Percentiles rank a stretch among this genome's conserved stretches.
Evolutionary conservation across 2,888 invertebrate genomes (phyloP).

Genomic region (Bembecia ichneumoniformis): DNA sequence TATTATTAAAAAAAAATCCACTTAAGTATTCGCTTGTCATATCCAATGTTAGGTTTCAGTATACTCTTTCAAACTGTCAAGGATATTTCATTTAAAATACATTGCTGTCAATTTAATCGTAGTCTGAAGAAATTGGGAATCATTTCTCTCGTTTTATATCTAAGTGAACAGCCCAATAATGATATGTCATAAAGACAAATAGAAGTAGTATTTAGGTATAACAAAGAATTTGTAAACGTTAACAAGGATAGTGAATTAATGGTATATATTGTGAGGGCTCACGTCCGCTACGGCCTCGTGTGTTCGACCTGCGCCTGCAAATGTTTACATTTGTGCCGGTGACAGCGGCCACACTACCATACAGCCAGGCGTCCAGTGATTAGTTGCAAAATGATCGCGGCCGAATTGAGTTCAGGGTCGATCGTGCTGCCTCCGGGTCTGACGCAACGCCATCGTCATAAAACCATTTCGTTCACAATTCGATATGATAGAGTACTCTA

Average conservation of each 20-base stretch:
- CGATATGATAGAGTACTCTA: not conserved
- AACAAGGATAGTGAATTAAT: constrained; percentile 33
- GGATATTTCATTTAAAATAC: too few species aligned
- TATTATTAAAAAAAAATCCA: too few species aligned
- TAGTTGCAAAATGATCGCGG: constrained; percentile 67
- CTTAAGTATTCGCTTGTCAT: too few species aligned
- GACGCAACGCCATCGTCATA: constrained; percentile 32
- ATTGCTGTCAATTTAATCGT: too few species aligned
- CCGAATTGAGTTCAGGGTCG: constrained; percentile 70
- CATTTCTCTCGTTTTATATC: too few species aligned
- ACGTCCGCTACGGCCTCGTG: constrained; percentile 61
- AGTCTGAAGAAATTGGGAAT: too few species aligned
- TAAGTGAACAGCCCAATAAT: constrained; percentile 3
- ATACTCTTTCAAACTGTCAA: too few species aligned
- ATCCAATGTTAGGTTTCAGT: too few species aligned
- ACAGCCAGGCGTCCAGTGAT: constrained; percentile 47
- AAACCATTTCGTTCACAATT: not conserved
- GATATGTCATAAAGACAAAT: not conserved
- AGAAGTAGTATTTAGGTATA: constrained; percentile 4
- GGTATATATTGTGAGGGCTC: constrained; percentile 26
- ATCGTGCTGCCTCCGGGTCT: constrained; percentile 63
- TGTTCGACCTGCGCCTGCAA: constrained; percentile 58
- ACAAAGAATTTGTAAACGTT: constrained; percentile 15
- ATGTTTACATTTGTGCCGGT: constrained; percentile 68
- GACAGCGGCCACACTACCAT: constrained; percentile 25